Base-by-base conservation (phyloP, 2,113 vertebrate species). In the Cochlearius cochlearius region DNA sequence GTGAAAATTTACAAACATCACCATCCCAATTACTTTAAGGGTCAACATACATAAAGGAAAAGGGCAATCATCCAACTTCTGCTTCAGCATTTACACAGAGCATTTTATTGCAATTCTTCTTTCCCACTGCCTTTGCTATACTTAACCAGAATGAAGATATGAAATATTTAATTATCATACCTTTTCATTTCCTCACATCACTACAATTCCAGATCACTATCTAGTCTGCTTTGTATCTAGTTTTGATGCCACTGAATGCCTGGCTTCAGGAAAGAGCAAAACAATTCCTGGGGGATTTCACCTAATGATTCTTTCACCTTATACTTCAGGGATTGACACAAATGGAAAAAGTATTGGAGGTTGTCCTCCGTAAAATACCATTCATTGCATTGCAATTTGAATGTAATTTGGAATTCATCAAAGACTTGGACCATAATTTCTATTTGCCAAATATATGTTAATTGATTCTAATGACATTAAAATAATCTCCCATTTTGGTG, bases 391-490 rank as follows among this genome's bases (percentile, higher is more conserved):
- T 77, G 69, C 50, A 83, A 82, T 87, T 81, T 55, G 38, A 94
- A 75, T 63, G 7, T 19, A 79, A 77, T 78, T 94, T 95, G 41
- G 53, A 96, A 97, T 64, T 95, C 92, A 95, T 43, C 56, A 20
- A 94, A 87, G 87, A 90, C 55, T 47, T 50, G 39, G 29, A 76
- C 64, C 49, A 74, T 55, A 92, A 77, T 92, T 91, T 92, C 36
- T 92, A 93, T 94, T 87, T 91, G 49, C 34, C 45, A 90, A 96
- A 91, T 96, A 66, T 75, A 97, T 88, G 88, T 53, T 97, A 97
- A 98, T 97, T 97, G 89, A 96, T 97, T 98, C 85, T 96, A 78
- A 95, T 93, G 41, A 93, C 69, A 95, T 93, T 96, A 94, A 92
- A 91, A 87, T 66, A 80, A 92, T 34, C 55, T 90, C 39, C 32